A percentile compares a stretch with the other conserved stretches of the same genome.
Evolutionary conservation across 2,888 invertebrate genomes (phyloP).

Genomic region (Resseliella maxima): DNA sequence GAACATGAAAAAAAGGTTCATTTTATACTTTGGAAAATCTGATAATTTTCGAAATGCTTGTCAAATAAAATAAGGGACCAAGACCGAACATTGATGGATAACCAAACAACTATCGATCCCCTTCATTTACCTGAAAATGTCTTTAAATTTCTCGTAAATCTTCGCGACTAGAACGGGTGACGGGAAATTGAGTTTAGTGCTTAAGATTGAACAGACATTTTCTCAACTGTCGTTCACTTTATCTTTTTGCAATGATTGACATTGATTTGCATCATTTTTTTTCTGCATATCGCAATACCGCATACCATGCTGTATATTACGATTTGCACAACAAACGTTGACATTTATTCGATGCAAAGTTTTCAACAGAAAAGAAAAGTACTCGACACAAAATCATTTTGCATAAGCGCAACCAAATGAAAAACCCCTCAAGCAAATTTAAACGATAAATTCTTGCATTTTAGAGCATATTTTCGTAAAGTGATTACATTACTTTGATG

Average conservation of each 20-base stretch:
- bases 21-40: not conserved
- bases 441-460: not conserved
- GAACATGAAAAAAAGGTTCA: too few relatives aligned
- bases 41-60: constrained; percentile 4
- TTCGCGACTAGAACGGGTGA: not conserved
- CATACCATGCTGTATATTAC: too few relatives aligned
- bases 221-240: not conserved
- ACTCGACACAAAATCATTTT: too few relatives aligned
- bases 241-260: constrained; percentile 4
- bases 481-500: too few relatives aligned
- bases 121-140: not conserved
- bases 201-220: not conserved
- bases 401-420: too few relatives aligned
- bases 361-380: not conserved
- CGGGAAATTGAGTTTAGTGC: constrained; percentile 24
- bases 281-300: too few relatives aligned
- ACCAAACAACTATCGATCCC: not conserved
- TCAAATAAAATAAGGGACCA: not conserved
- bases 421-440: too few relatives aligned
- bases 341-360: not conserved
- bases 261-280: constrained; percentile 18
- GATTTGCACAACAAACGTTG: too few relatives aligned
- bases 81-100: not conserved
- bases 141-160: not conserved
- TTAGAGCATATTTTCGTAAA: too few relatives aligned